Evolutionary conservation across 2,113 vertebrate species (phyloP).

Genomic region (Actenoides lindsayi): DNA sequence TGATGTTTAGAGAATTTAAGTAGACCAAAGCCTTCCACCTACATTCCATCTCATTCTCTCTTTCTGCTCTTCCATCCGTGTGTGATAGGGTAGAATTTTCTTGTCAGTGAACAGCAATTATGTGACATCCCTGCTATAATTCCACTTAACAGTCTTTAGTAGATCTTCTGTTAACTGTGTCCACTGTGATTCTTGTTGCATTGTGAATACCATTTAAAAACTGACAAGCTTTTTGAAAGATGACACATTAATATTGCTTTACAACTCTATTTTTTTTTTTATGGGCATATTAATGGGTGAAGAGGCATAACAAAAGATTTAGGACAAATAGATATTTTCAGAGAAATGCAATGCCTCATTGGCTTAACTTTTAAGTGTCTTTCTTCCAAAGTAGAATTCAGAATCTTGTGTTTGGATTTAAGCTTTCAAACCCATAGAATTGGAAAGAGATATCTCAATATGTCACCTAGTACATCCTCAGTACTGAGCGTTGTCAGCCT

Average conservation of each 20-base stretch:
- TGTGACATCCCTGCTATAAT: not conserved
- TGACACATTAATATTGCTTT: not conserved
- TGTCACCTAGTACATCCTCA: not conserved
- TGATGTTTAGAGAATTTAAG: slow-evolving; percentile 11
- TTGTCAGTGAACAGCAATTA: slow-evolving; percentile 27
- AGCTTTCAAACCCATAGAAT: not conserved
- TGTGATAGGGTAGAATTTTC: slow-evolving; percentile 49
- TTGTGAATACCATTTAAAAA: not conserved
- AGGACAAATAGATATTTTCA: not conserved
- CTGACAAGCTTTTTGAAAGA: not conserved
- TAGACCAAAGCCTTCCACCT: slow-evolving; percentile 44
- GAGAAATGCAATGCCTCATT: not conserved
- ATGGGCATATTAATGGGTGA: not conserved
- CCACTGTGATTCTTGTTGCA: not conserved
- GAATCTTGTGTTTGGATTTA: not conserved
- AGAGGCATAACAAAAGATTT: not conserved
- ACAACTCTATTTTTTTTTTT: not conserved
- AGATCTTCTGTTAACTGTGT: not conserved
- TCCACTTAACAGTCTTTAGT: not conserved
- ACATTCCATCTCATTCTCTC: not conserved
- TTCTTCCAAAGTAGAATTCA: not conserved
- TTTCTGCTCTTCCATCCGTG: not conserved
- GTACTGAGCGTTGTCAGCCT: not conserved
- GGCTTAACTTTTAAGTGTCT: not conserved
- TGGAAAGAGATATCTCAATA: not conserved